A percentile compares a stretch with the other conserved stretches of the same genome.
Evolutionary conservation across 2,888 invertebrate species (phyloP).

Genomic region (Plebejus melissa): DNA sequence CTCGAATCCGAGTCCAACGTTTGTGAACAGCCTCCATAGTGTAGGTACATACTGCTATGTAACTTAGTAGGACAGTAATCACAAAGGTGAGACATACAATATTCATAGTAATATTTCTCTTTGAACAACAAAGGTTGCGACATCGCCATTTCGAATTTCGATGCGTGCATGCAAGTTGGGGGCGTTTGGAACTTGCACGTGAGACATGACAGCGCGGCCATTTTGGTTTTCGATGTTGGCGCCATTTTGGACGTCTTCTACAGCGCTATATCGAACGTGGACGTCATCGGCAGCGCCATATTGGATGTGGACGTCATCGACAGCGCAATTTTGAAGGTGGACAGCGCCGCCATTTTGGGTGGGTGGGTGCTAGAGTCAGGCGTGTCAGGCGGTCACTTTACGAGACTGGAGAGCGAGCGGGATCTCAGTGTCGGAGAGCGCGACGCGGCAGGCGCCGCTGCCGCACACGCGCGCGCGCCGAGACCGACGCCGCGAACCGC

Average conservation of each 20-base stretch:
- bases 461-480: conserved; percentile 73
- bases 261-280: not conserved
- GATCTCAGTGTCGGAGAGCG: conserved; percentile 75
- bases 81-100: not conserved
- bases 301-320: no score
- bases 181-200: not conserved
- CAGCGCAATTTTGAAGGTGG: not conserved
- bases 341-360: conserved; percentile 26
- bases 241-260: not conserved
- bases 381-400: conserved; percentile 73
- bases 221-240: not conserved
- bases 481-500: conserved; percentile 73
- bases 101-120: conserved; percentile 8
- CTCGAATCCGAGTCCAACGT: not conserved
- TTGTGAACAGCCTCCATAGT: not conserved
- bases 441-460: conserved; percentile 44
- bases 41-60: not conserved
- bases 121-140: not conserved
- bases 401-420: conserved; percentile 78
- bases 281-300: not conserved
- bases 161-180: not conserved
- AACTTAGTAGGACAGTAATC: not conserved
- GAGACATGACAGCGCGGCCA: not conserved
- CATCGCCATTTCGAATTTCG: not conserved
- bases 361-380: conserved; percentile 36